Evolutionary conservation across 2,888 invertebrate species (phyloP), one percentile per base, ranked within the genome.

Genomic region (Rhorus exstirpatorius): DNA sequence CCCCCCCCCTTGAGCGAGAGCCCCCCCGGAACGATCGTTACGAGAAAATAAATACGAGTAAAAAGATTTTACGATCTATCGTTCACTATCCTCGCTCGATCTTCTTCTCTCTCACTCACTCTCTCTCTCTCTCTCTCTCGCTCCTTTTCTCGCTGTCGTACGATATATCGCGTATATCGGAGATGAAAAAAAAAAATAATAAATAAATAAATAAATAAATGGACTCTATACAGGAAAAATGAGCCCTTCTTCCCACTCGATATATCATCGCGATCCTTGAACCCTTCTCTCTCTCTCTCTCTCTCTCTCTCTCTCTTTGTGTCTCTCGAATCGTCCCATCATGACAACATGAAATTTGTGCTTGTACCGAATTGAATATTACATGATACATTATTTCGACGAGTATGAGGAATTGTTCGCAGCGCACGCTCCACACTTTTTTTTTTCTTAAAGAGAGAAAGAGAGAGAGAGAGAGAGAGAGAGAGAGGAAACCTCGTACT

Each of bases 361-460:
- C 63, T 72, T 31, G 61, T 80, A 35, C 55, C 17, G 41, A 67
- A 53, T 79, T 24, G 24, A 68, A 26, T 53, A 74, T 31, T 49
- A 71, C 63, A 70, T 81, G 81, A 82, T 77, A 58, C 21, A 53
- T 70, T 70, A 82, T 87, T 89, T 90, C 90, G 87, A 88, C 90
- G 86, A 89, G 90, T 90, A 88, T 90, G 89, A 89, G 89, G 88
- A 87, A 90, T 89, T 90, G 90, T 90, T 90, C 90, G 90, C 89
- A 90, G 89, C 87, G 90, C 90, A 90, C 88, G 89, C 88, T 89
- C 86, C 89, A 88, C 88, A 86, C 87, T 84, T 83, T 81, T 81
- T 61, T 70, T 71, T 68, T 70, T 12, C 35, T 7, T 4, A 17
- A 17, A 31, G 31, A 63, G 46, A 65, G 10, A 65, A 31, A 65